Percentiles rank a stretch among this genome's conserved stretches.
phyloP scores from a whole-genome alignment of 2,113 vertebrate species.

The Trichechus manatus region DNA sequence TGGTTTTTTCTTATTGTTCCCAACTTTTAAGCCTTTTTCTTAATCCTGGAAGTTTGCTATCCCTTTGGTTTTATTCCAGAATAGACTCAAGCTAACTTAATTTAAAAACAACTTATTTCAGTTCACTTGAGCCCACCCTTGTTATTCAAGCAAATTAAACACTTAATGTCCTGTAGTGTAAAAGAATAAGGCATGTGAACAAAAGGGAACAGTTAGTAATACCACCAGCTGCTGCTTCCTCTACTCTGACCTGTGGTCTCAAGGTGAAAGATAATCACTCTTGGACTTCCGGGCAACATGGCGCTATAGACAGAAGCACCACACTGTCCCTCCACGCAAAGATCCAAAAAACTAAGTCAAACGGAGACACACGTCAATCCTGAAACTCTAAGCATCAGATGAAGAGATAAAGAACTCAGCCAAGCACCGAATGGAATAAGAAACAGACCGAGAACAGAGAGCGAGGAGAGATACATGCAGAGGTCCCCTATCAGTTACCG shows the following conservation, averaged over 20 bases:
- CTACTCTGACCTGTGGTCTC: background rate
- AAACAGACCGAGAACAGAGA: no score
- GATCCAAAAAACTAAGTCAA: no score
- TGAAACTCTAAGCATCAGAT: no score
- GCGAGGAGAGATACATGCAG: no score
- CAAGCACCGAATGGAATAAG: no score
- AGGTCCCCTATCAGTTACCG: no score
- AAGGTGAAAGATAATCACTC: background rate
- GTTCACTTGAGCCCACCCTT: background rate
- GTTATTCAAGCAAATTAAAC: background rate
- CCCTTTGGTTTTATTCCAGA: background rate
- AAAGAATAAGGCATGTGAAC: background rate
- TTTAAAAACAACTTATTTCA: background rate
- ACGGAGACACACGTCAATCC: no score
- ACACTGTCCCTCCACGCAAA: no score
- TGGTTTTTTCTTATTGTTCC: background rate
- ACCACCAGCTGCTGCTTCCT: background rate
- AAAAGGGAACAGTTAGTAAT: background rate
- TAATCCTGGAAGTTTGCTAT: background rate
- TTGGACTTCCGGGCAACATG: no score
- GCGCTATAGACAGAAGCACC: no score
- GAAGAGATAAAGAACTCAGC: no score
- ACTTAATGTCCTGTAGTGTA: fast-evolving
- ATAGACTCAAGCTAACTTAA: background rate
- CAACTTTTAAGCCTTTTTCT: background rate